Evolutionary conservation across 2,888 invertebrate genomes (phyloP), one percentile per base, ranked within the genome.

Genomic region (Agrotis puta): DNA sequence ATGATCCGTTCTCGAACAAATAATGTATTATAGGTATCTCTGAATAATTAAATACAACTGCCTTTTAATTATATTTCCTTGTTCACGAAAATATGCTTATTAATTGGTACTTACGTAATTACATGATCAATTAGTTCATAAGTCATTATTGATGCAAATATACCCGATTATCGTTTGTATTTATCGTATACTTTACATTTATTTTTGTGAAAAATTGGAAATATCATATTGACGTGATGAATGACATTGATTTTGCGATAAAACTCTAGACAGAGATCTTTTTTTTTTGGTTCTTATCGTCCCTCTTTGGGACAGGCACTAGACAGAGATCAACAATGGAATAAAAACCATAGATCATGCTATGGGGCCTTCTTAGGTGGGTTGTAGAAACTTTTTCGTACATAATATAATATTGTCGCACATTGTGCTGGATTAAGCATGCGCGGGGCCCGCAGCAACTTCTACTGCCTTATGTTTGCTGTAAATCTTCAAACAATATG

Each of bases 181-280:
- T 71, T 45, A 7, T 43, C 4, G 0, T 70, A 14, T 0, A 24
- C 7, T 22, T 64, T 33, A 14, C 3, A 27, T 75, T 68, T 33
- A 56, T 2, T 64, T 59, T 61, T 58, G 27, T 16, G 18, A 56
- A 24, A 56, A 54, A 59, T 59, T 64, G 24, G 13, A 65, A 54
- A 7, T 24, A 27, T 74, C 50, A 80, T 67, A 50, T 59, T 77
- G 84, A 76, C 70, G 53, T 71, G 27, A 5, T 48, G 51, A 62
- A 45, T 69, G 69, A 66, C 69, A 66, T 45, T 64, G 48, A 59
- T n/a, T n/a, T 53, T 7, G 14, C 16, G 7, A 62, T 70, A 64
- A 70, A 62, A 57, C 11, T 33, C 33, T 7, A 33, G 33, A 33
- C 39, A 39, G 11, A 39, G 39, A 39, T n/a, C 39, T n/a, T n/a